These are phyloP conservation scores for Mola mola DNA, from an alignment of 2,113 vertebrate genomes.

Conservation along the genomic window DNA sequence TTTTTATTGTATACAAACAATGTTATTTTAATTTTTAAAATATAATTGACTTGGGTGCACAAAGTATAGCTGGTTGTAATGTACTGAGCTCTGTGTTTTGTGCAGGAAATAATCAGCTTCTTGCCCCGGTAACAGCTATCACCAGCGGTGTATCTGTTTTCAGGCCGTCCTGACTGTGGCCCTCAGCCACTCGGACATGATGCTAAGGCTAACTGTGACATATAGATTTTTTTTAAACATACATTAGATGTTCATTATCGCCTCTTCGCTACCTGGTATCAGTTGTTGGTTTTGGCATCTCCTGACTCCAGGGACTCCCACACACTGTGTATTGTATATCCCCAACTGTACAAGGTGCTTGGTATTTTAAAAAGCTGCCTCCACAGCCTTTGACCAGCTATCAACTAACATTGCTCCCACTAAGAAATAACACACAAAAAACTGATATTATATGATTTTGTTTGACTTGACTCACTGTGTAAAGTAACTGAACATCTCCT, in stretches of 20 bases:
- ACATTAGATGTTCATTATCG: constrained; percentile 39
- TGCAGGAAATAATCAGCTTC: constrained; percentile 22
- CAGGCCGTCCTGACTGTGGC: constrained; percentile 23
- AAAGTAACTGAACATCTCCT: neutral
- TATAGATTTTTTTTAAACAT: constrained; percentile 22
- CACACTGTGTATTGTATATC: neutral
- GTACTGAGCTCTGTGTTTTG: constrained; percentile 2
- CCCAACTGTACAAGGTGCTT: neutral
- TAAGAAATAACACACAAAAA: too few relatives aligned
- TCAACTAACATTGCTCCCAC: too few relatives aligned
- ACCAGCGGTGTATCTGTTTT: constrained; percentile 29
- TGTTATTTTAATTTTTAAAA: too few relatives aligned
- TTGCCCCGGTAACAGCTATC: constrained; percentile 30
- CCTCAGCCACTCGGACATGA: constrained; percentile 16
- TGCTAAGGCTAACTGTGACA: constrained; percentile 49
- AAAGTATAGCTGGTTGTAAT: neutral
- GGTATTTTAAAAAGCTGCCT: too few relatives aligned
- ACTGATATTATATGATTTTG: too few relatives aligned
- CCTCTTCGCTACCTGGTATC: constrained; percentile 10
- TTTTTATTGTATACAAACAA: too few relatives aligned
- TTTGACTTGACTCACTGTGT: neutral
- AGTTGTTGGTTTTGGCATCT: too few relatives aligned
- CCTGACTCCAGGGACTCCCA: constrained; percentile 9
- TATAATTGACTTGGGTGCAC: neutral
- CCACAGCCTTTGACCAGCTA: too few relatives aligned